phyloP scores from a whole-genome alignment of 2,888 invertebrate species.

The Pteria penguin region DNA sequence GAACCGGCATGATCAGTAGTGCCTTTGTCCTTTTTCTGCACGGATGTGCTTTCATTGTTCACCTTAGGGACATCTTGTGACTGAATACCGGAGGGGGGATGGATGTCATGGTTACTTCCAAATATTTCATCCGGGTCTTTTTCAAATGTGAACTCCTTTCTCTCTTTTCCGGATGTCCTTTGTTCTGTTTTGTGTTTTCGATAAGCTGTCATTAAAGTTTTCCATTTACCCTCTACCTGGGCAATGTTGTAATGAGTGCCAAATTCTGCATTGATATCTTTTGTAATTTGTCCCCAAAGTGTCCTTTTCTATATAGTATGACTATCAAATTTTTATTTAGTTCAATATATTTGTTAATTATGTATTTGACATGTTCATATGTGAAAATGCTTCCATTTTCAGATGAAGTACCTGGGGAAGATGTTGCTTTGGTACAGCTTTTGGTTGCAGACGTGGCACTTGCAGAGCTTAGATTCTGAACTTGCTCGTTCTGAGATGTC shows the following conservation, averaged over 20 bases:
- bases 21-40: background rate
- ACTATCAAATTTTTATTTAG: background rate
- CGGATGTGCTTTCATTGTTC: too few species aligned
- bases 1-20: background rate
- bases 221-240: slow-evolving; percentile 10
- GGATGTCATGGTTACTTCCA: slow-evolving; percentile 8
- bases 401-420: too few species aligned
- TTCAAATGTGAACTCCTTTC: slow-evolving; percentile 2
- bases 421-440: too few species aligned
- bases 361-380: background rate
- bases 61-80: too few species aligned
- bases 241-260: background rate
- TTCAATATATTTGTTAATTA: background rate
- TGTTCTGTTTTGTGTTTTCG: slow-evolving; percentile 1
- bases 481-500: too few species aligned
- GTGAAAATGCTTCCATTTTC: slow-evolving; percentile 2
- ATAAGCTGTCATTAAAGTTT: too few species aligned
- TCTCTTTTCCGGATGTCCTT: slow-evolving; percentile 2
- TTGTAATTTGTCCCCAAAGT: slow-evolving; percentile 13
- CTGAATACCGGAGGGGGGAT: background rate
- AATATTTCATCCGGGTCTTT: background rate
- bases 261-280: background rate
- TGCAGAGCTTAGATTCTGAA: too few species aligned
- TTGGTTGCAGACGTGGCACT: too few species aligned
- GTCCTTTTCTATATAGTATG: background rate